Evolutionary conservation across 2,113 vertebrate species (phyloP).

Genomic region (Oenanthe oenanthe): DNA sequence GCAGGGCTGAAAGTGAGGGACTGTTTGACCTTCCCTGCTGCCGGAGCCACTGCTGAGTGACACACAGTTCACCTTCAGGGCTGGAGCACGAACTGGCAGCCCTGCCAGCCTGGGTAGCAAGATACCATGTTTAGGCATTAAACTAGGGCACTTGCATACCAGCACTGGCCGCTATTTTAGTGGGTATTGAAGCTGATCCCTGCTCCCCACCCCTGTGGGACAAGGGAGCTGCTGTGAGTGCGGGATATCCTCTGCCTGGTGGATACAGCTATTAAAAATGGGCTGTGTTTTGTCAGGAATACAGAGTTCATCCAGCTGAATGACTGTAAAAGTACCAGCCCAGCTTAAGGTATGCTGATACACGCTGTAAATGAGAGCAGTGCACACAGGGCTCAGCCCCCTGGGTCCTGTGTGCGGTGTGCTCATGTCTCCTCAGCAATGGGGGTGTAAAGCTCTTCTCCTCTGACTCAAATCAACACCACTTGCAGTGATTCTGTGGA

Average conservation of each 20-base stretch:
- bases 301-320: background rate
- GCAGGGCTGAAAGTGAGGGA: background rate
- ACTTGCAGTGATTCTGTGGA: background rate
- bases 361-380: background rate
- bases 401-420: background rate
- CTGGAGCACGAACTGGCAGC: constrained; percentile 35
- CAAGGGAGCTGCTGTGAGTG: background rate
- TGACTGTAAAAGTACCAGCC: background rate
- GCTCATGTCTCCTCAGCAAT: background rate
- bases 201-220: constrained; percentile 40
- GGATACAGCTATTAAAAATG: background rate
- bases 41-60: background rate
- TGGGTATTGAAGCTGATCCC: constrained; percentile 46
- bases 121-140: constrained; percentile 70
- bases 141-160: constrained; percentile 58
- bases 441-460: constrained; percentile 19
- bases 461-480: constrained; percentile 20
- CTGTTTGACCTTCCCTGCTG: constrained; percentile 30
- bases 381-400: background rate
- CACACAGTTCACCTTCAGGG: constrained; percentile 63
- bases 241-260: background rate
- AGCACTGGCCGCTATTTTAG: constrained; percentile 61
- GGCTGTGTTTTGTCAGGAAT: background rate
- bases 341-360: background rate
- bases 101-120: constrained; percentile 56